Evolutionary conservation across 2,888 invertebrate species (phyloP).

Genomic region (Agrypnus murinus): DNA sequence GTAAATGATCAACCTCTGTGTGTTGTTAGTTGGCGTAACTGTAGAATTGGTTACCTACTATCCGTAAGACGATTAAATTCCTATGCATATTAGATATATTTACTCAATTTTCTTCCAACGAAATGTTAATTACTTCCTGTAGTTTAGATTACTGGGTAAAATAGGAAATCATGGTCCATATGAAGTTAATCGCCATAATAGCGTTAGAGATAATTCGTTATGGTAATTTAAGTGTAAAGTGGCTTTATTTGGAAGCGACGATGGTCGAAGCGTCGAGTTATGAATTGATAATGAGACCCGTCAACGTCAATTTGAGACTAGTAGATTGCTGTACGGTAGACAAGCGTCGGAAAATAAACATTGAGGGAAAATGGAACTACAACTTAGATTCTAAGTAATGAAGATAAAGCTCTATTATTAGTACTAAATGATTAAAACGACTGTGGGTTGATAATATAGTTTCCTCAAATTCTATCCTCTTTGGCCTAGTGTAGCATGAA

Average conservation of each 20-base stretch:
- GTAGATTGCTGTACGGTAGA: slow-evolving; percentile 34
- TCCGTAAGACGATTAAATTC: slow-evolving; percentile 25
- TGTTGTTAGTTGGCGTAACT: slow-evolving; percentile 17
- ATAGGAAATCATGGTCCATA: slow-evolving; percentile 33
- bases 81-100: slow-evolving; percentile 22
- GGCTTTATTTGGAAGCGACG: slow-evolving; percentile 47
- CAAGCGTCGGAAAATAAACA: slow-evolving; percentile 41
- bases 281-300: slow-evolving; percentile 49
- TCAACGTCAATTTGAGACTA: slow-evolving; percentile 46
- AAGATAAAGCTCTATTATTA: slow-evolving; percentile 32
- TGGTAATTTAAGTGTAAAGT: slow-evolving; percentile 51
- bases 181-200: slow-evolving; percentile 41
- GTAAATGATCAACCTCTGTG: slow-evolving; percentile 25
- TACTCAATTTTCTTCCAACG: slow-evolving; percentile 19
- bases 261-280: slow-evolving; percentile 41
- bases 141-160: slow-evolving; percentile 25
- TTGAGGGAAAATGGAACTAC: slow-evolving; percentile 32
- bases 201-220: slow-evolving; percentile 47
- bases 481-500: too few species aligned
- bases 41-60: slow-evolving; percentile 24
- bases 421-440: slow-evolving; percentile 8
- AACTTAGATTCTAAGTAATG: slow-evolving; percentile 34
- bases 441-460: slow-evolving; percentile 6
- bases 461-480: too few species aligned
- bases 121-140: slow-evolving; percentile 28